Conservation (phyloP, 2,888 invertebrate species). For the Hirtodrosophila confusa region DNA sequence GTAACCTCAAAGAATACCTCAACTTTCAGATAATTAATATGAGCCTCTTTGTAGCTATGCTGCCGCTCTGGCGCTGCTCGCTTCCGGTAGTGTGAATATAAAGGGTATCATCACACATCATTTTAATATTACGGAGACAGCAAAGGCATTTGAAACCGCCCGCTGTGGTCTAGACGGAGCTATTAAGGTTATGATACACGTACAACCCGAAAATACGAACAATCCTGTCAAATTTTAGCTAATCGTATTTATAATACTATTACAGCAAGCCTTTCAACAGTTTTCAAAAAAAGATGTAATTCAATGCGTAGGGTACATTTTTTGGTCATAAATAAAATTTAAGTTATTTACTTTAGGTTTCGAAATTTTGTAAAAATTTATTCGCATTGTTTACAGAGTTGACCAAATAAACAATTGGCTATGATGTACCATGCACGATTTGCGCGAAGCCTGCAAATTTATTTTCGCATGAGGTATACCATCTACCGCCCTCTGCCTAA, state of each 20-base stretch:
- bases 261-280: background rate
- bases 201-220: conserved; percentile 86
- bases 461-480: background rate
- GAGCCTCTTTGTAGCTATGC: conserved; percentile 87
- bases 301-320: background rate
- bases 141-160: conserved; percentile 93
- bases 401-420: too few relatives aligned
- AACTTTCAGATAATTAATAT: background rate
- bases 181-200: conserved; percentile 95
- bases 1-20: conserved; percentile 66
- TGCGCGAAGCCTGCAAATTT: background rate
- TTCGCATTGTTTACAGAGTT: too few relatives aligned
- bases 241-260: background rate
- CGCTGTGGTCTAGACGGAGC: conserved; percentile 89
- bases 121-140: conserved; percentile 90
- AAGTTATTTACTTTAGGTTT: background rate
- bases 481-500: too few relatives aligned
- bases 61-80: conserved; percentile 90
- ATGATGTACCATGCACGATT: too few relatives aligned
- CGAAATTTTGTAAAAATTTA: too few relatives aligned
- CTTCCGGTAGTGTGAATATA: conserved; percentile 90
- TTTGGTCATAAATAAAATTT: conserved; percentile 4
- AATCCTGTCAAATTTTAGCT: conserved; percentile 81
- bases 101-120: conserved; percentile 94
- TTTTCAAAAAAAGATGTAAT: conserved; percentile 1